phyloP scores from a whole-genome alignment of 2,888 invertebrate species.

The Euplagia quadripunctaria region DNA sequence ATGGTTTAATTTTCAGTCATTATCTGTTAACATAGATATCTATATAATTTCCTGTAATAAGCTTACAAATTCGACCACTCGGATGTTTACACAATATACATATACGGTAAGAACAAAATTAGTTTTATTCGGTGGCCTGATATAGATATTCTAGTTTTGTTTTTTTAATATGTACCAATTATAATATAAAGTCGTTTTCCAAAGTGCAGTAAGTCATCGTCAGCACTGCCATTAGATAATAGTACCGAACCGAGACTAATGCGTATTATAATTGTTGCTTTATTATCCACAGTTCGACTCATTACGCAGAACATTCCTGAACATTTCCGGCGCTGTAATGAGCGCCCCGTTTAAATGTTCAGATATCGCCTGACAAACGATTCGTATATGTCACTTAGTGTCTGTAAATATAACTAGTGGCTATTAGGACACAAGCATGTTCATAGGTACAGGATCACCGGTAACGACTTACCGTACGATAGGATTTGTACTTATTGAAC shows the following conservation, averaged over 20 bases:
- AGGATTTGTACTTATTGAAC: no score
- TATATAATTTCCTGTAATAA: no score
- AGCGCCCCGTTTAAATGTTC: not conserved
- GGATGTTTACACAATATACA: no score
- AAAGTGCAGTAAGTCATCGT: not conserved
- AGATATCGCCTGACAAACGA: not conserved
- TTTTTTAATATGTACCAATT: no score
- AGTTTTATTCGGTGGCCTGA: no score
- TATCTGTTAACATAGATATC: no score
- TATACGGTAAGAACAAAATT: no score
- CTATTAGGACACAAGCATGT: not conserved
- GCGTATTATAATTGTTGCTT: not conserved
- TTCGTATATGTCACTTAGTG: not conserved
- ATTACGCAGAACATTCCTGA: not conserved
- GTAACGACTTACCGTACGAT: no score
- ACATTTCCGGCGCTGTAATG: not conserved
- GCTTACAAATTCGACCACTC: no score
- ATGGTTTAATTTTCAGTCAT: no score
- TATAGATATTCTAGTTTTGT: no score
- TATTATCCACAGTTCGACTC: conserved; percentile 1
- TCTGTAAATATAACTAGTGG: not conserved
- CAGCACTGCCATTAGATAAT: not conserved
- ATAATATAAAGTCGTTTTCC: not conserved
- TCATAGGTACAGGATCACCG: no score
- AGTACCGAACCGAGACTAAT: not conserved